These are phyloP conservation scores for Hypotaenidia okinawae DNA, from an alignment of 2,797 vertebrate genomes.

Conservation along the genomic window DNA sequence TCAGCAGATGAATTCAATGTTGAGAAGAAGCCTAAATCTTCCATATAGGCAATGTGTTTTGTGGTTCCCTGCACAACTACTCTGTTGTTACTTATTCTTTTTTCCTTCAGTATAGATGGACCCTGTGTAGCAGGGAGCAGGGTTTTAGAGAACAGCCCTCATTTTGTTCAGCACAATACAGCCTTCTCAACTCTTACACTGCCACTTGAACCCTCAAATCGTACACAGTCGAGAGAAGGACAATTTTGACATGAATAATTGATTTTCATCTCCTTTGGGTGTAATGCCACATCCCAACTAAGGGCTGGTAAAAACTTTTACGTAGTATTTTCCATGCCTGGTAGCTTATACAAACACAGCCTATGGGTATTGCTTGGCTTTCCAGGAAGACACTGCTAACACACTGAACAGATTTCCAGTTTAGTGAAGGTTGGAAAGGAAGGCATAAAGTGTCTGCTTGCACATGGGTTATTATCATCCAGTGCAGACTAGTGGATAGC, in stretches of 20 bases:
- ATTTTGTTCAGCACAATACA: conserved; percentile 63
- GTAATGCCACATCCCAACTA: neutral
- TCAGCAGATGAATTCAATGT: neutral
- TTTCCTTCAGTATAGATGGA: conserved; percentile 52
- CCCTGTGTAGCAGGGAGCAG: conserved; percentile 23
- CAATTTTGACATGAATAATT: conserved; percentile 31
- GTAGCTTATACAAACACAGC: neutral
- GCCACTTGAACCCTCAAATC: conserved; percentile 44
- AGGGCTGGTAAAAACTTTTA: neutral
- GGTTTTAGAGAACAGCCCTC: conserved; percentile 58
- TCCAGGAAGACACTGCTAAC: neutral
- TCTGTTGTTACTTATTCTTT: conserved; percentile 63
- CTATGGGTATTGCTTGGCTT: neutral
- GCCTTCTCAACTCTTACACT: conserved; percentile 7
- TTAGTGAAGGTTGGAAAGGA: neutral
- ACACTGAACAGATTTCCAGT: neutral
- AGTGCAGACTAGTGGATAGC: neutral
- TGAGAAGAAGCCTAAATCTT: conserved; percentile 18
- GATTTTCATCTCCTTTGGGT: neutral
- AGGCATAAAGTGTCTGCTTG: neutral
- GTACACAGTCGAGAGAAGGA: neutral
- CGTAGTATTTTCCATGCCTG: neutral
- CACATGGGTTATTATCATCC: neutral
- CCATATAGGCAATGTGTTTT: conserved; percentile 22
- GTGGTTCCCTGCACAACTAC: conserved; percentile 52